Evolutionary conservation across 1,140 invertebrate species (phyloP).

Genomic region (Nylanderia fulva): DNA sequence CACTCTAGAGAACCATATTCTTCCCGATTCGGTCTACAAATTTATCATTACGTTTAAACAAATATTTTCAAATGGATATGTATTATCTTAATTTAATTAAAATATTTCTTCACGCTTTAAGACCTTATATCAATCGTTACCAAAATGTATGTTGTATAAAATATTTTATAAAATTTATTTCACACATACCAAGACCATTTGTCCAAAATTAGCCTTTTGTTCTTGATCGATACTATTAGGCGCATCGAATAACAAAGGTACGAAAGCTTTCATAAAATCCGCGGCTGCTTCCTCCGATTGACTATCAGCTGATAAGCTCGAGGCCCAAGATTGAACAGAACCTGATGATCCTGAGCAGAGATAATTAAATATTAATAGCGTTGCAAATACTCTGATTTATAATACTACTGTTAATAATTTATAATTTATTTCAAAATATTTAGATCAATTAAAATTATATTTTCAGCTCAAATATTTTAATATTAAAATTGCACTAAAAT

Average conservation of each 20-base stretch:
- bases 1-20: slow-evolving; percentile 90
- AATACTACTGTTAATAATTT: background rate
- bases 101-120: background rate
- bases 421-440: background rate
- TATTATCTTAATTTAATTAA: background rate
- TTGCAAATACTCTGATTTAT: background rate
- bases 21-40: slow-evolving; percentile 86
- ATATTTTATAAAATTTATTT: slow-evolving; percentile 14
- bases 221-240: slow-evolving; percentile 87
- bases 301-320: slow-evolving; percentile 90
- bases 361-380: background rate
- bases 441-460: background rate
- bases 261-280: slow-evolving; percentile 91
- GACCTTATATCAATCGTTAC: background rate
- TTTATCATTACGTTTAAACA: background rate
- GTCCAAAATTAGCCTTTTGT: slow-evolving; percentile 90
- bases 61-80: background rate
- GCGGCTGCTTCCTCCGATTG: slow-evolving; percentile 90
- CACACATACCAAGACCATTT: slow-evolving; percentile 86
- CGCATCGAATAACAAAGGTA: slow-evolving; percentile 89
- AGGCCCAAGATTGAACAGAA: slow-evolving; percentile 91
- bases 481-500: background rate
- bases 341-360: slow-evolving; percentile 87
- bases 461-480: background rate
- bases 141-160: background rate